Evolutionary conservation across 2,797 vertebrate species (phyloP).

Genomic region (Siniperca scherzeri): DNA sequence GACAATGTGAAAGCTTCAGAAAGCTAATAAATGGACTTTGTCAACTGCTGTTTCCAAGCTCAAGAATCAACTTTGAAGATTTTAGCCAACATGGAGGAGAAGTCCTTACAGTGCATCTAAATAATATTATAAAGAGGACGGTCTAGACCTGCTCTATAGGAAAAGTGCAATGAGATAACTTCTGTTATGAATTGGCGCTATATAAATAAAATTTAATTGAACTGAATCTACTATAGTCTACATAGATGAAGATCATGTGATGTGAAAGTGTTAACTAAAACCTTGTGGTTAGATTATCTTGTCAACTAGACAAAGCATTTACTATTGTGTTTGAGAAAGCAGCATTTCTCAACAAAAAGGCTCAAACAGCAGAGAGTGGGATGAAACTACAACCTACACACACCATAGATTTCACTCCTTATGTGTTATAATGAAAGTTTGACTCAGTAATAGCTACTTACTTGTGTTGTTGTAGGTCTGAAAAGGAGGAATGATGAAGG

Average conservation of each 20-base stretch:
- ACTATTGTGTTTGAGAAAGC: background rate
- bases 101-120: background rate
- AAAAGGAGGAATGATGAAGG: accelerated
- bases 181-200: too few relatives aligned
- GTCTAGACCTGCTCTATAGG: too few relatives aligned
- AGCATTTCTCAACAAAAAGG: background rate
- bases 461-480: background rate
- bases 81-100: background rate
- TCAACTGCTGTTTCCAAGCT: background rate
- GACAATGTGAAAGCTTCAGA: background rate
- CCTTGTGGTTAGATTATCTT: background rate
- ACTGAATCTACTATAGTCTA: background rate
- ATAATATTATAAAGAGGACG: too few relatives aligned
- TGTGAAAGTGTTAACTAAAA: background rate
- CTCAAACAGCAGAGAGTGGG: background rate
- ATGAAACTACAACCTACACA: background rate
- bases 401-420: background rate
- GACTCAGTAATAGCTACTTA: conserved; percentile 18
- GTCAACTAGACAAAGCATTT: background rate
- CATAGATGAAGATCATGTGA: background rate
- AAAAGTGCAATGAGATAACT: too few relatives aligned
- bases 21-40: background rate
- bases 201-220: too few relatives aligned
- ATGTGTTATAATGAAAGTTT: background rate
- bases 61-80: background rate